Base-by-base conservation (phyloP, 2,888 invertebrate genomes). In the Drosophila macrospina region DNA sequence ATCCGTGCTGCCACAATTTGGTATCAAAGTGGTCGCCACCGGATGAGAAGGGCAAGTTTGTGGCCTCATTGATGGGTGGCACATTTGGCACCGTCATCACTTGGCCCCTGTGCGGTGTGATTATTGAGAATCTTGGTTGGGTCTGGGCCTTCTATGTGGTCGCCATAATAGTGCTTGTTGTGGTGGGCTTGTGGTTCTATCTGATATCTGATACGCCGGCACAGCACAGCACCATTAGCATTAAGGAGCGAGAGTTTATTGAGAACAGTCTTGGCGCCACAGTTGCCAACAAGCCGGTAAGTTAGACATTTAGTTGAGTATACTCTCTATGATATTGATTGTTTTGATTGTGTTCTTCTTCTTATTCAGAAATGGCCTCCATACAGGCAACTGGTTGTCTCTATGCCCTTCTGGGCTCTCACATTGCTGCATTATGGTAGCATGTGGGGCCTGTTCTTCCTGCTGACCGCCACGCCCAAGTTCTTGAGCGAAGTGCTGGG, bases 11-110 rank as follows among this genome's bases (percentile, higher is more conserved):
- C 32, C 90, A 90, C 36, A 93, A 93, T 4, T 87, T 96, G 63
- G 94, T 96, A 4, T 95, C 96, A 0, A 93, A 94, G 81, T 96
- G 96, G 96, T 93, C 95, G 0, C 96, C 96, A 0, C 95, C 96
- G 1, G 93, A 94, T n/a, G 96, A 96, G 88, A 95, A 95, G 88
- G 94, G 95, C 7, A 95, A 95, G 86, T 96, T 96, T 85, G 93
- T 96, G 0, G 94, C 95, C 79, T 94, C 95, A 0, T 92, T 96
- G 81, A 94, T 95, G 93, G 96, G 96, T 10, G 96, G 96, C 5
- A 95, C 95, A 0, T 93, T 96, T 56, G 96, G 91, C 13, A 95
- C 95, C 0, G 94, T 95, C 1, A 91, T 95, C 1, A 95, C 95
- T 0, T 95, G 95, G 94, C 95, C 95, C 0, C 89, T 95, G 2